Conservation (phyloP, 2,797 vertebrate species). For the Danio choprae region DNA sequence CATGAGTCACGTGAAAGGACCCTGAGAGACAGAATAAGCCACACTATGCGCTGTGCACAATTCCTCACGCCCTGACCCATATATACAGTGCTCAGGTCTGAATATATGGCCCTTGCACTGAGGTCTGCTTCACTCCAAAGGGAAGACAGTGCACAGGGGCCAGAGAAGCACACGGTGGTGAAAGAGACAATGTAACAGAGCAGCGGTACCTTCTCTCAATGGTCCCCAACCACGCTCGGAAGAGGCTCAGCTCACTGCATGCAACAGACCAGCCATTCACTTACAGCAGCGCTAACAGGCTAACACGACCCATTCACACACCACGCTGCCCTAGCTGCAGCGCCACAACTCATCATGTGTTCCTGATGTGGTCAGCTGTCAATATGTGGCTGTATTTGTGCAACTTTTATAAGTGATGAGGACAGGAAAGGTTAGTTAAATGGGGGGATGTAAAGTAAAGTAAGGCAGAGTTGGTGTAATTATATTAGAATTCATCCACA, state of each 20-base stretch:
- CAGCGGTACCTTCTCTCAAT: constrained; percentile 74
- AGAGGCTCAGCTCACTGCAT: constrained; percentile 75
- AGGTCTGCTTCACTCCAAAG: constrained; percentile 18
- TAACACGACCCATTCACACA: constrained; percentile 37
- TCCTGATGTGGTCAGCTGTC: neutral
- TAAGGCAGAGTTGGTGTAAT: neutral
- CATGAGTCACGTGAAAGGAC: constrained; percentile 11
- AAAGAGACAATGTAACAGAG: constrained; percentile 53
- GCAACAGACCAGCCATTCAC: constrained; percentile 68
- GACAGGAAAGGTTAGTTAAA: neutral
- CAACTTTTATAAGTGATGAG: neutral
- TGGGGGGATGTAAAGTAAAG: neutral
- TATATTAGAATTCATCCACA: neutral
- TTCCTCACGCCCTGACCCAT: constrained; percentile 20
- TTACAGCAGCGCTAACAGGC: constrained; percentile 57
- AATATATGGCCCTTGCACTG: constrained; percentile 43
- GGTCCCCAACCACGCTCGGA: constrained; percentile 77
- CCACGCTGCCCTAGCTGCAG: neutral
- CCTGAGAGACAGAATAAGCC: constrained; percentile 6
- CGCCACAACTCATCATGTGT: neutral
- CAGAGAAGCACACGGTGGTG: constrained; percentile 21
- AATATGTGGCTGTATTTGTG: neutral
- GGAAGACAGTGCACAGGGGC: neutral
- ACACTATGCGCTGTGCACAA: constrained; percentile 16
- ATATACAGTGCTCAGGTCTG: constrained; percentile 45